A percentile compares a stretch with the other conserved stretches of the same genome.
Evolutionary conservation across 1,140 invertebrate genomes (phyloP).

Genomic region (Zaprionus nigranus): DNA sequence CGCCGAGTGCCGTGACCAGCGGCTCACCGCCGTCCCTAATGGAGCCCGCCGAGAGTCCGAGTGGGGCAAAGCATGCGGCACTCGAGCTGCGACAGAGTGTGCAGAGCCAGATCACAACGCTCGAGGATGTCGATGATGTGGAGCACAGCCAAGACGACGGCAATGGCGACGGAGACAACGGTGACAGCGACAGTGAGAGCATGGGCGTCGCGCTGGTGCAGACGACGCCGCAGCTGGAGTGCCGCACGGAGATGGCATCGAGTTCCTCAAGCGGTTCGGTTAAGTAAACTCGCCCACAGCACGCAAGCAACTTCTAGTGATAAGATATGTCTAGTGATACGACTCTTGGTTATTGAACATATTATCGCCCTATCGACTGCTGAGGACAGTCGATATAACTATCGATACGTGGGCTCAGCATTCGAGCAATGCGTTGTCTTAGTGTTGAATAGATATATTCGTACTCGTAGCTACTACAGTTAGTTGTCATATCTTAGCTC

Average conservation of each 20-base stretch:
- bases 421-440: conserved; percentile 2
- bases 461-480: conserved; percentile 34
- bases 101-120: conserved; percentile 78
- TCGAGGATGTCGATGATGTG: conserved; percentile 73
- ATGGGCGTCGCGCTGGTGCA: conserved; percentile 63
- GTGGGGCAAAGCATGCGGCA: conserved; percentile 42
- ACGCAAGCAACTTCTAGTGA: conserved; percentile 24
- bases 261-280: conserved; percentile 75
- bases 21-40: conserved; percentile 66
- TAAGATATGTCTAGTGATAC: conserved; percentile 33
- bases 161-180: conserved; percentile 32
- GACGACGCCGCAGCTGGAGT: conserved; percentile 64
- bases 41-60: conserved; percentile 40
- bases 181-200: conserved; percentile 62
- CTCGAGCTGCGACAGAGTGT: conserved; percentile 76
- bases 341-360: not conserved
- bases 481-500: conserved; percentile 75
- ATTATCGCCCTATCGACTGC: not conserved
- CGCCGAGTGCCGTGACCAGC: conserved; percentile 37
- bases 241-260: conserved; percentile 47
- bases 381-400: not conserved
- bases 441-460: not conserved
- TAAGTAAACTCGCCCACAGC: conserved; percentile 59
- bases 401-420: not conserved
- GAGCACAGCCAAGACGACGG: conserved; percentile 51